A percentile compares a stretch with the other conserved stretches of the same genome.
Evolutionary conservation across 1,140 invertebrate species (phyloP).

Genomic region (Drosophila murphyi): DNA sequence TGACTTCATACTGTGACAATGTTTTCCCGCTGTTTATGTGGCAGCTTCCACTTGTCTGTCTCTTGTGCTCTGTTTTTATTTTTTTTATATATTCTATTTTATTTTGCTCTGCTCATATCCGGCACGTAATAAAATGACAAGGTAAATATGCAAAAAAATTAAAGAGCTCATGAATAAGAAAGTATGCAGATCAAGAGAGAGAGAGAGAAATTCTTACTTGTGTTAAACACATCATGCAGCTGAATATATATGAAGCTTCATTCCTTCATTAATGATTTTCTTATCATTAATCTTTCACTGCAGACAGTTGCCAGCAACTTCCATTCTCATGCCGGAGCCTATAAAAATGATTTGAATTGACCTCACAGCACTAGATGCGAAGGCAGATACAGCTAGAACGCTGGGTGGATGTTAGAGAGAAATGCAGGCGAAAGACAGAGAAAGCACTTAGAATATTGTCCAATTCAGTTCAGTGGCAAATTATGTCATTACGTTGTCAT

Average conservation of each 20-base stretch:
- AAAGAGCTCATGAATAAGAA: slow-evolving; percentile 68
- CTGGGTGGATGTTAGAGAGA: background rate
- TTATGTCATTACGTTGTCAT: slow-evolving; percentile 73
- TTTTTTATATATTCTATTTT: slow-evolving; percentile 59
- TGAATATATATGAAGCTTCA: slow-evolving; percentile 8
- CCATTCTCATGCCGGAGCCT: slow-evolving; percentile 5
- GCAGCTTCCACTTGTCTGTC: slow-evolving; percentile 27
- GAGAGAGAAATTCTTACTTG: background rate
- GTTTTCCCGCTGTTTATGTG: slow-evolving; percentile 74
- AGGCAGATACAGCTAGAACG: background rate
- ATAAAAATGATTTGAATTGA: slow-evolving; percentile 53
- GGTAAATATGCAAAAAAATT: slow-evolving; percentile 76
- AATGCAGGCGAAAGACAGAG: background rate
- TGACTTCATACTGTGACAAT: slow-evolving; percentile 78
- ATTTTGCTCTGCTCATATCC: slow-evolving; percentile 73
- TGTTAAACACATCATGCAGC: slow-evolving; percentile 22
- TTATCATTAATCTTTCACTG: slow-evolving; percentile 70
- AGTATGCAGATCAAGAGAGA: slow-evolving; percentile 2
- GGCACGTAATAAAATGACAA: slow-evolving; percentile 77
- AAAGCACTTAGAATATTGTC: slow-evolving; percentile 31
- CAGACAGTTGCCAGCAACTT: slow-evolving; percentile 38
- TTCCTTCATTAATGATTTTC: slow-evolving; percentile 59
- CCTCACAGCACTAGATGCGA: slow-evolving; percentile 33
- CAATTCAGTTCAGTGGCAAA: slow-evolving; percentile 66
- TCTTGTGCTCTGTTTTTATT: slow-evolving; percentile 6